Percentiles rank a stretch among this genome's conserved stretches.
Conservation (phyloP, 2,113 vertebrate species). For the Danionella cerebrum region DNA sequence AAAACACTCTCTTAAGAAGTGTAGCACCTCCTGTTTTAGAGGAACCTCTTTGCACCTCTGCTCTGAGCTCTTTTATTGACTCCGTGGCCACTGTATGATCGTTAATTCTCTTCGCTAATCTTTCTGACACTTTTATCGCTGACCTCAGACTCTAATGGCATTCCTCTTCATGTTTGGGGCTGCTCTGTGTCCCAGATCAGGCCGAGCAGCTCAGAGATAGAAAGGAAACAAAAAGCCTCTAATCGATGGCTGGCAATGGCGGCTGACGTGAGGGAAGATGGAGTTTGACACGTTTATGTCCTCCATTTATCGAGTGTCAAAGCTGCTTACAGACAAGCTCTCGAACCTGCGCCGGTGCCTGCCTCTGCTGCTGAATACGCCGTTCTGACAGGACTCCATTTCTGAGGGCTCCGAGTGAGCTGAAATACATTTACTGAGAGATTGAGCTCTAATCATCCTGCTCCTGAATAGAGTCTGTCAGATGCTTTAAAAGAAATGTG, state of each 20-base stretch:
- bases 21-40: no score
- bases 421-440: conserved; percentile 6
- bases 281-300: not conserved
- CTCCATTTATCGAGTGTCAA: not conserved
- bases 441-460: not conserved
- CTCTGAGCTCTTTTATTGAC: not conserved
- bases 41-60: not conserved
- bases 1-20: no score
- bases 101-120: not conserved
- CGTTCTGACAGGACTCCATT: not conserved
- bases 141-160: not conserved
- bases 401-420: not conserved
- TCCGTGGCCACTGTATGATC: not conserved
- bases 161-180: not conserved
- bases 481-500: not conserved
- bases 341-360: conserved; percentile 1
- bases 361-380: not conserved
- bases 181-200: not conserved
- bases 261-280: not conserved
- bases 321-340: not conserved
- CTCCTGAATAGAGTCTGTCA: not conserved
- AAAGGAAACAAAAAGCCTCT: not conserved
- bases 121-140: not conserved
- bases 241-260: conserved; percentile 2
- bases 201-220: not conserved